Conservation (phyloP, 2,113 vertebrate genomes). For the Carollia perspicillata region DNA sequence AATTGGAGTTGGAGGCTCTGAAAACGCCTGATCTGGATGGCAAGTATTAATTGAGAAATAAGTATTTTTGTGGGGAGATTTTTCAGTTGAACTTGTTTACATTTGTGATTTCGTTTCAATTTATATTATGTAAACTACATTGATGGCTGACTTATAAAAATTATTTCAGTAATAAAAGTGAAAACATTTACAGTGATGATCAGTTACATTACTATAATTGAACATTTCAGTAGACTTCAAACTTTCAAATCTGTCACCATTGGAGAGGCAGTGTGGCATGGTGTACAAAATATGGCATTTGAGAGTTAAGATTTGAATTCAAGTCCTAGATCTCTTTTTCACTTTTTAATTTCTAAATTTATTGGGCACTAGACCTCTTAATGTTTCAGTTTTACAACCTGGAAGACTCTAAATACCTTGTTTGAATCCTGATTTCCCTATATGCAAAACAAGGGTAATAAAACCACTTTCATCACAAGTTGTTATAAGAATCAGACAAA, state of each 20-base stretch:
- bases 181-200: slow-evolving; percentile 10
- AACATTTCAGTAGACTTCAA: slow-evolving; percentile 25
- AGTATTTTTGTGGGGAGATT: neutral
- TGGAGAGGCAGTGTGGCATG: neutral
- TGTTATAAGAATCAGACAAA: slow-evolving; percentile 46
- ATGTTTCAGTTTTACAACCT: neutral
- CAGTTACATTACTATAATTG: neutral
- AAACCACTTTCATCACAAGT: slow-evolving; percentile 6
- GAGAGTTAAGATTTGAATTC: slow-evolving; percentile 24
- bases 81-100: slow-evolving; percentile 25
- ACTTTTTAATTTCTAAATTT: neutral
- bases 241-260: slow-evolving; percentile 18
- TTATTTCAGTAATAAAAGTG: slow-evolving; percentile 36
- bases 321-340: neutral
- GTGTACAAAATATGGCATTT: slow-evolving; percentile 24
- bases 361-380: neutral
- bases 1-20: slow-evolving; percentile 85
- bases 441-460: slow-evolving; percentile 32
- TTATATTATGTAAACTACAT: neutral
- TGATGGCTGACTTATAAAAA: neutral
- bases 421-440: neutral
- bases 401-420: slow-evolving; percentile 39
- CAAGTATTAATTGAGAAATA: slow-evolving; percentile 75
- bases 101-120: slow-evolving; percentile 31
- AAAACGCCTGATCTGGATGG: slow-evolving; percentile 90